Evolutionary conservation across 2,113 vertebrate species (phyloP).

Genomic region (Cichladusa arquata): DNA sequence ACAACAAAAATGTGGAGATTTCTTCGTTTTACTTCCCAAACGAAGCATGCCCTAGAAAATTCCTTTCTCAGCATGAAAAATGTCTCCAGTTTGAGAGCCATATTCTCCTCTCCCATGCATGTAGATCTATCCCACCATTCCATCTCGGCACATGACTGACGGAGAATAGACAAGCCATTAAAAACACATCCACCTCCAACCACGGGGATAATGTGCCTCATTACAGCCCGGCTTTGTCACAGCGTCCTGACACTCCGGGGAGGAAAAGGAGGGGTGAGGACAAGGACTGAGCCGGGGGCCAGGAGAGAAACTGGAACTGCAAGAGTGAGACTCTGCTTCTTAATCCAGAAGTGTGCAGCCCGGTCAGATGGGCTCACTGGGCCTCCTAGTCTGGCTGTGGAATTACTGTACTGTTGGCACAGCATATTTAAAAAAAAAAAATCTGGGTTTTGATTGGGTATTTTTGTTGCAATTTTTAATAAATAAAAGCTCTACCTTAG

Average conservation of each 20-base stretch:
- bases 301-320: slow-evolving; percentile 29
- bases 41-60: background rate
- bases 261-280: slow-evolving; percentile 56
- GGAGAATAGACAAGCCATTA: slow-evolving; percentile 67
- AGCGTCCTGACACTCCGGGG: slow-evolving; percentile 63
- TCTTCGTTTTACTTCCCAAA: background rate
- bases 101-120: background rate
- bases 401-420: background rate
- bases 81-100: background rate
- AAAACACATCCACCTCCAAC: slow-evolving; percentile 76
- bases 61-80: background rate
- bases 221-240: slow-evolving; percentile 65
- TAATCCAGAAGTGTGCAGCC: slow-evolving; percentile 39
- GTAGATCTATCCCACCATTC: slow-evolving; percentile 31
- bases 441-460: accelerated
- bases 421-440: background rate
- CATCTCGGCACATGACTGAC: slow-evolving; percentile 69
- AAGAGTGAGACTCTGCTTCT: slow-evolving; percentile 39
- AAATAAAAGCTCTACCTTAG: background rate
- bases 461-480: background rate
- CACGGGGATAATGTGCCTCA: slow-evolving; percentile 72
- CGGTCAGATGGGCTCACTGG: slow-evolving; percentile 35
- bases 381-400: slow-evolving; percentile 38
- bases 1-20: background rate
- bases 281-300: background rate